A percentile compares a stretch with the other conserved stretches of the same genome.
Evolutionary conservation across 1,140 invertebrate species (phyloP).

Genomic region (Mactra quadrangularis): DNA sequence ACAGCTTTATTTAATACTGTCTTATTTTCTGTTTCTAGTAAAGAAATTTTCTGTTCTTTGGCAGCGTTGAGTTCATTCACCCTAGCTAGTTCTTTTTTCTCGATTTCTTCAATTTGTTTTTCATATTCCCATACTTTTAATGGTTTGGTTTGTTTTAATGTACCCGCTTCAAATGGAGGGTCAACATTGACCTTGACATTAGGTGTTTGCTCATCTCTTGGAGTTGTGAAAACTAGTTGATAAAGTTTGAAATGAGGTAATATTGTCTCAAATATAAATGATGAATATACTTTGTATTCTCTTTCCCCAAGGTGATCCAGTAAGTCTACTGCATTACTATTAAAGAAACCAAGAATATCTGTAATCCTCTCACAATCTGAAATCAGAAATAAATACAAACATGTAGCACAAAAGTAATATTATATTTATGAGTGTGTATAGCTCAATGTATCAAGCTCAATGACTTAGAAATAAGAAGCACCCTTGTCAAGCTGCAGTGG

Average conservation of each 20-base stretch:
- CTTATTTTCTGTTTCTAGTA: constrained; percentile 38
- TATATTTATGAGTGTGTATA: neutral
- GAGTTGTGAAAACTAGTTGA: constrained; percentile 73
- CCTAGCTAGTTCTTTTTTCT: constrained; percentile 66
- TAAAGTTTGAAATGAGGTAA: constrained; percentile 78
- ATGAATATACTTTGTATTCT: constrained; percentile 75
- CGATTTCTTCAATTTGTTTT: constrained; percentile 64
- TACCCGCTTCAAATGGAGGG: constrained; percentile 57
- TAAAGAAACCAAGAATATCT: constrained; percentile 68
- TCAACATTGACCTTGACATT: constrained; percentile 62
- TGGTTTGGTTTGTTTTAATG: constrained; percentile 69
- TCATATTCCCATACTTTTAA: constrained; percentile 75
- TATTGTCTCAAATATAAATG: constrained; percentile 76
- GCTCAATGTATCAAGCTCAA: neutral
- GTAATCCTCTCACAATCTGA: constrained; percentile 66
- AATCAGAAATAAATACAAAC: constrained; percentile 48
- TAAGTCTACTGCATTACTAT: constrained; percentile 60
- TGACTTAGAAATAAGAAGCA: too few relatives aligned
- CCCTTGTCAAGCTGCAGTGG: too few relatives aligned
- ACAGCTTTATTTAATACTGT: constrained; percentile 50
- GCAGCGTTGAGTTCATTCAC: constrained; percentile 57
- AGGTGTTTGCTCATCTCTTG: constrained; percentile 66
- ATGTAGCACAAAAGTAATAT: neutral
- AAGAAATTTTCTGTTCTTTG: constrained; percentile 55
- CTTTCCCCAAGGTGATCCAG: constrained; percentile 65